Conservation (phyloP, 2,113 vertebrate species). For the Axis porcinus region DNA sequence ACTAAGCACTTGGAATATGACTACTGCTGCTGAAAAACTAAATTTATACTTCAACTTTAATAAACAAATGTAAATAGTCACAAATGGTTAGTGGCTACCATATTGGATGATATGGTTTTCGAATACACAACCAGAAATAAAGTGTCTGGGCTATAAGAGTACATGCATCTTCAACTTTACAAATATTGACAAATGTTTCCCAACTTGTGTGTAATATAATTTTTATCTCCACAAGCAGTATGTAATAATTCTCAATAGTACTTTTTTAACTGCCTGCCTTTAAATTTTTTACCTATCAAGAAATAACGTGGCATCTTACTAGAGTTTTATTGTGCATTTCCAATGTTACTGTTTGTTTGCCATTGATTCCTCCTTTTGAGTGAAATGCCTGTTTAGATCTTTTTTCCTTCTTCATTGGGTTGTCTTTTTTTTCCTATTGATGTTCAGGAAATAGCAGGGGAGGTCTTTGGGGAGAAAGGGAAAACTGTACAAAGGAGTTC, state of each 20-base stretch:
- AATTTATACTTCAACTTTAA: background rate
- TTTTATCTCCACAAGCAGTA: background rate
- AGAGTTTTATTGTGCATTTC: slow-evolving; percentile 17
- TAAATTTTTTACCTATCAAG: background rate
- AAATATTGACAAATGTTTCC: background rate
- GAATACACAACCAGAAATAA: background rate
- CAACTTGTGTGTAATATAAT: background rate
- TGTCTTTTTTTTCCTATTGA: background rate
- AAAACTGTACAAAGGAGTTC: background rate
- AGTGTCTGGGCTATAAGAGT: background rate
- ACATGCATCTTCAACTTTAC: background rate
- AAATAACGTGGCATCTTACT: background rate
- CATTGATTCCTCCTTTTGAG: background rate
- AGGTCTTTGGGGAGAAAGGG: too few relatives aligned
- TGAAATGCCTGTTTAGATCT: background rate
- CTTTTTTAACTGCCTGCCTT: background rate
- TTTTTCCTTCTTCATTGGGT: background rate
- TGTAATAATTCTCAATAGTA: background rate
- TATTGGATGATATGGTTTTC: background rate
- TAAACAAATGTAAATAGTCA: background rate
- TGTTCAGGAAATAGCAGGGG: background rate
- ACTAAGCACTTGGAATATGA: background rate
- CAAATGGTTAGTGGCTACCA: background rate
- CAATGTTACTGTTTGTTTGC: background rate
- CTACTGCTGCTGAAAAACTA: background rate